Evolutionary conservation across 2,888 invertebrate genomes (phyloP).

Genomic region (Nomada goodeniana): DNA sequence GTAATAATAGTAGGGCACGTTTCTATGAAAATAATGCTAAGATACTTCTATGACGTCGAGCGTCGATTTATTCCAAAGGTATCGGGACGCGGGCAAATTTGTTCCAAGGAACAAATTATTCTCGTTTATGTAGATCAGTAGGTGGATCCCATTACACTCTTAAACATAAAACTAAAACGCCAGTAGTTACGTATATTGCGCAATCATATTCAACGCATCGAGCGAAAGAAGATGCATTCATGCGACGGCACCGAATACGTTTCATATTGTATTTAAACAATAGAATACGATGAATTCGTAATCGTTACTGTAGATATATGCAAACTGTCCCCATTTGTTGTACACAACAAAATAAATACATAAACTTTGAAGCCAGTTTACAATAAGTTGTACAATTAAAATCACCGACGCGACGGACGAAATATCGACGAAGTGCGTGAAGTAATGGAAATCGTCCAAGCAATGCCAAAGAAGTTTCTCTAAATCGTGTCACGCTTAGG

Average conservation of each 20-base stretch:
- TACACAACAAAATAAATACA: constrained; percentile 45
- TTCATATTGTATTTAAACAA: constrained; percentile 59
- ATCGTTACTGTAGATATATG: constrained; percentile 69
- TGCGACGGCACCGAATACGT: constrained; percentile 34
- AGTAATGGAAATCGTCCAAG: constrained; percentile 45
- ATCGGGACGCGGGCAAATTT: constrained; percentile 9
- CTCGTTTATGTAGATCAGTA: constrained; percentile 37
- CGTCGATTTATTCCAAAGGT: constrained; percentile 42
- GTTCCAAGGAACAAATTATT: constrained; percentile 13
- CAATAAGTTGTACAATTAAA: constrained; percentile 21
- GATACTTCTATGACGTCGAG: constrained; percentile 30
- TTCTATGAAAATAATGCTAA: too few species aligned
- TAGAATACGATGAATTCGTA: constrained; percentile 62
- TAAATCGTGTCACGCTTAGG: constrained; percentile 56
- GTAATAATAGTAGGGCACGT: too few species aligned
- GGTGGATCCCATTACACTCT: neutral
- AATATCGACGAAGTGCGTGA: constrained; percentile 16
- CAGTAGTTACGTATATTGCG: constrained; percentile 14
- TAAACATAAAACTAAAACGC: constrained; percentile 19
- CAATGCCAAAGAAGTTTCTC: constrained; percentile 46
- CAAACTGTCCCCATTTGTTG: constrained; percentile 64
- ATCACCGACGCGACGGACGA: constrained; percentile 18
- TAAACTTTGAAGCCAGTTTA: constrained; percentile 33
- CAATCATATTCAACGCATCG: constrained; percentile 20
- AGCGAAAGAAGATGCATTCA: neutral